Evolutionary conservation across 2,797 vertebrate genomes (phyloP).

Genomic region (Enteromius anoplus): DNA sequence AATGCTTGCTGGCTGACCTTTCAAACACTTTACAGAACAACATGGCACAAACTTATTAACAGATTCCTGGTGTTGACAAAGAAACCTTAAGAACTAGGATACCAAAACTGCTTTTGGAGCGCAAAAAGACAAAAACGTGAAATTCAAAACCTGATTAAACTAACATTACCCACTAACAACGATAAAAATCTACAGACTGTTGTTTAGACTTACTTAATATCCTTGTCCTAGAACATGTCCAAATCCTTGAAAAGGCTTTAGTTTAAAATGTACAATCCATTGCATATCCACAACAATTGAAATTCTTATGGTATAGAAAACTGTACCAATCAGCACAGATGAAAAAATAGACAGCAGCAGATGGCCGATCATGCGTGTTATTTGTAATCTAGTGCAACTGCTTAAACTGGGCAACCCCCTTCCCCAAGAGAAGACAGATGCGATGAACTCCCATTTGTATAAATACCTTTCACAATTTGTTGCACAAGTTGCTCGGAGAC

Average conservation of each 20-base stretch:
- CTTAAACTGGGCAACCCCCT: constrained; percentile 26
- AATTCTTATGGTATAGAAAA: not conserved
- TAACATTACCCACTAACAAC: not conserved
- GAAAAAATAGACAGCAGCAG: constrained; percentile 31
- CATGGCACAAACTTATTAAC: not conserved
- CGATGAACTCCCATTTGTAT: constrained; percentile 1
- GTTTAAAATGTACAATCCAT: not conserved
- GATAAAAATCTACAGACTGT: not conserved
- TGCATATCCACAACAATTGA: not conserved
- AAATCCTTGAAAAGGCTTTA: constrained; percentile 4
- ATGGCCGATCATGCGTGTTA: constrained; percentile 40
- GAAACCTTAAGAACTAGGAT: not conserved
- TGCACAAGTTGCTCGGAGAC: constrained; percentile 17
- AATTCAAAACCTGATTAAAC: not conserved
- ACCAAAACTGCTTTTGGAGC: not conserved
- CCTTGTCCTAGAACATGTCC: not conserved
- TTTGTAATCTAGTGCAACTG: constrained; percentile 26
- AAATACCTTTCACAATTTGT: constrained; percentile 21
- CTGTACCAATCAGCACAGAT: not conserved
- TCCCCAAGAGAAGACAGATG: constrained; percentile 36
- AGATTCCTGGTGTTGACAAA: constrained; percentile 1
- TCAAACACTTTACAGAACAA: constrained; percentile 8
- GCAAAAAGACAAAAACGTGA: not conserved
- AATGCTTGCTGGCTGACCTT: constrained; percentile 18
- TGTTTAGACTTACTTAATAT: constrained; percentile 15